A percentile compares a stretch with the other conserved stretches of the same genome.
Evolutionary conservation across 2,888 invertebrate species (phyloP).

Genomic region (Troilus luridus): DNA sequence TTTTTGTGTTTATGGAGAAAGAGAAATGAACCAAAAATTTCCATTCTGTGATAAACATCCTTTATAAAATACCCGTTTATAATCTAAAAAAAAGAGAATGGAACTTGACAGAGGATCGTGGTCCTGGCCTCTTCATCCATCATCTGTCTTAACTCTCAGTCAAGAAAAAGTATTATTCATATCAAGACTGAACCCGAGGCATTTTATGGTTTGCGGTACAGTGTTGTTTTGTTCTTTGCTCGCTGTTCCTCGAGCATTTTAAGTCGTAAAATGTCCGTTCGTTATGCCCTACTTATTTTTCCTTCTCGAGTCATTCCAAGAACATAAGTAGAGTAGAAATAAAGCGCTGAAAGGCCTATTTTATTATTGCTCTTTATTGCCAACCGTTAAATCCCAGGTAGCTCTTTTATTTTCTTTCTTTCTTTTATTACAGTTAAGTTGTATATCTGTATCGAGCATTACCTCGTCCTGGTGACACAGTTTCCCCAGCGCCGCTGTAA

Average conservation of each 20-base stretch:
- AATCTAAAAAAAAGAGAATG: too few species aligned
- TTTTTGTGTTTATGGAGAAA: too few species aligned
- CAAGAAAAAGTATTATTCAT: too few species aligned
- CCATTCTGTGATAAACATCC: too few species aligned
- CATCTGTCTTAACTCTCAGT: too few species aligned
- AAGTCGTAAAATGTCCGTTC: not conserved
- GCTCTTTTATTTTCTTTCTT: not conserved
- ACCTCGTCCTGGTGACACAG: constrained; percentile 22
- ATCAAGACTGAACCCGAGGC: too few species aligned
- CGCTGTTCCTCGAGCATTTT: not conserved
- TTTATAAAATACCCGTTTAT: too few species aligned
- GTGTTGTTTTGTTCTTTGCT: not conserved
- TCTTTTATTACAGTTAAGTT: not conserved
- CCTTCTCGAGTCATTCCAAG: not conserved
- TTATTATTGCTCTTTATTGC: not conserved
- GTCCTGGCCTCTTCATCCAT: too few species aligned
- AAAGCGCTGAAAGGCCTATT: not conserved
- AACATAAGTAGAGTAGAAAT: not conserved
- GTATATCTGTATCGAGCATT: not conserved
- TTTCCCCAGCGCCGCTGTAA: not conserved
- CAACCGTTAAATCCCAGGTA: not conserved
- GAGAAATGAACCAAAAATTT: too few species aligned
- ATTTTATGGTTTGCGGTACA: too few species aligned
- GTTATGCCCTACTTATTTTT: not conserved
- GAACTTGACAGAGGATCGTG: too few species aligned